Evolutionary conservation across 2,797 vertebrate genomes (phyloP).

Genomic region (Amphiprion clarkii): DNA sequence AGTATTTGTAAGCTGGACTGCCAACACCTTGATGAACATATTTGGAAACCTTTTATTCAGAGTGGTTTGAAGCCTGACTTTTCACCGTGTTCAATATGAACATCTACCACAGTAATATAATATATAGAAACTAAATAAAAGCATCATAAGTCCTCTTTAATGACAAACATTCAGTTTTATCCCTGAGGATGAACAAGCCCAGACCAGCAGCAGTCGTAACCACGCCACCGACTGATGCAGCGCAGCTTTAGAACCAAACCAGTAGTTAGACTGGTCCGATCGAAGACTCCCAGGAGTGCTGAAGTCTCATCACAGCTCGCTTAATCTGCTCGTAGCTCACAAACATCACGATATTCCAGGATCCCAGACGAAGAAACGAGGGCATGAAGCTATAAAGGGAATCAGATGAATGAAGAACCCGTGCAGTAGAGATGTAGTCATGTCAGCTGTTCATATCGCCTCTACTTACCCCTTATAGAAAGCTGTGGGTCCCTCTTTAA

Average conservation of each 20-base stretch:
- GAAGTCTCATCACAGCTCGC: constrained; percentile 70
- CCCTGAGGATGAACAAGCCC: constrained; percentile 31
- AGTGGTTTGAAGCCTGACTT: too few relatives aligned
- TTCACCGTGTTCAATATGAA: too few relatives aligned
- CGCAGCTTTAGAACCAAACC: background rate
- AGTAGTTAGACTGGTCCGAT: constrained; percentile 30
- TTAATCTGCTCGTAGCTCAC: constrained; percentile 88
- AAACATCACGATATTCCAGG: constrained; percentile 93
- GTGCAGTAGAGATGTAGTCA: background rate
- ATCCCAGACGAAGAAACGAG: constrained; percentile 90
- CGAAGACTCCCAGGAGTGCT: constrained; percentile 62
- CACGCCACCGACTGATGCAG: background rate
- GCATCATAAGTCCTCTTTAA: background rate
- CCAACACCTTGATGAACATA: too few relatives aligned
- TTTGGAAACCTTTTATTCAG: too few relatives aligned
- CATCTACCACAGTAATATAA: too few relatives aligned
- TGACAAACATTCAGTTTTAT: background rate
- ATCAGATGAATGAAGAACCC: background rate
- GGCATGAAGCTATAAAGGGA: constrained; percentile 85
- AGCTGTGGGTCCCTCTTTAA: constrained; percentile 87
- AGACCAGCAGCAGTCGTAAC: background rate
- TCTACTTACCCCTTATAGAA: constrained; percentile 91
- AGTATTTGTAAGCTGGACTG: too few relatives aligned
- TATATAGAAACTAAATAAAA: too few relatives aligned
- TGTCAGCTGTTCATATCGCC: background rate